Evolutionary conservation across 2,888 invertebrate genomes (phyloP), one percentile per base, ranked within the genome.

Genomic region (Zelleria hepariella): DNA sequence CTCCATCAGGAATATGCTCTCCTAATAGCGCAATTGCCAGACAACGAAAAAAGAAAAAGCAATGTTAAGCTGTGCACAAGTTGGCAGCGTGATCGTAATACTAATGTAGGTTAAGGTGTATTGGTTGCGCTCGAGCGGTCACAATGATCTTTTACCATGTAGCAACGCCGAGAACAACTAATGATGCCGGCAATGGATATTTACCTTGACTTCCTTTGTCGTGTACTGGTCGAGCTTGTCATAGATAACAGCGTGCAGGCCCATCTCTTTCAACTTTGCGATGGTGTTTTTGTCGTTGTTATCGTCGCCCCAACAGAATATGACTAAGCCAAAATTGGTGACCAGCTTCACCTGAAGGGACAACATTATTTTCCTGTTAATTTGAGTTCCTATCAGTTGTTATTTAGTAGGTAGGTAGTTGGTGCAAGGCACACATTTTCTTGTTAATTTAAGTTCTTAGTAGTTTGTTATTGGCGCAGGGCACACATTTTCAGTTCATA

Each of bases 241-340:
- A 75, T 98, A 98, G 73, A 99, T 98, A 60, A 99, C 95, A 53
- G 97, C 99, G 75, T 99, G 97, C 42, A 99, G 91, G 1, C 98
- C 98, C 70, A 97, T 90, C 63, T 94, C 91, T 78, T 98, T 98
- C 32, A 99, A 91, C 73, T 93, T 92, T 71, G 93, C 93, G 59
- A 98, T 96, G 0, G 94, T 96, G 51, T 93, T 93, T 65, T 93
- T 94, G 78, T 96, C 94, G 70, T 98, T 97, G 76, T 97, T 96
- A 71, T 98, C 97, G 69, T 98, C 98, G 25, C 99, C 99, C 98
- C 98, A 99, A 73, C 97, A 97, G 82, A 99, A 99, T 63, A 98
- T 92, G 5, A 98, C 93, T 59, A 98, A 90, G 10, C 95, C 95
- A 18, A 93, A 92, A 68, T 94, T 92, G 67, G 93, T 94, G 2